A percentile compares a stretch with the other conserved stretches of the same genome.
phyloP scores from a whole-genome alignment of 2,888 invertebrate species.

The Eupsilia transversa region DNA sequence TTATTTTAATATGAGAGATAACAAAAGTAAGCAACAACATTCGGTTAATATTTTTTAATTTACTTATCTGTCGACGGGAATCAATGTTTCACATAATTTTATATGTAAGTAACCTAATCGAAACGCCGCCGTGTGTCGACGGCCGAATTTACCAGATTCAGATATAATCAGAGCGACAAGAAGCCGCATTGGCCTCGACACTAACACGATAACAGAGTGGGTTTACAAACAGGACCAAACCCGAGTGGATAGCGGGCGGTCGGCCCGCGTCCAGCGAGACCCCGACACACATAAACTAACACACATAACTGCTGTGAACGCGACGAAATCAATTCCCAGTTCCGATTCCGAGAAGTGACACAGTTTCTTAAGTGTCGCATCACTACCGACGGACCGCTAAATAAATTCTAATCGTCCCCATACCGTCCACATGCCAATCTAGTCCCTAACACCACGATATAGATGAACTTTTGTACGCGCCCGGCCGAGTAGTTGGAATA shows the following conservation, averaged over 20 bases:
- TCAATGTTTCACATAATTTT: conserved; percentile 86
- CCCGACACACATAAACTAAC: conserved; percentile 84
- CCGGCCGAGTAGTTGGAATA: conserved; percentile 84
- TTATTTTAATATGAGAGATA: conserved; percentile 66
- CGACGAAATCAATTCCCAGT: conserved; percentile 89
- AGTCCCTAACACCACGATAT: conserved; percentile 81
- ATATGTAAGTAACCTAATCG: conserved; percentile 84
- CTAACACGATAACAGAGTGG: conserved; percentile 84
- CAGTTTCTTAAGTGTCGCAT: conserved; percentile 90
- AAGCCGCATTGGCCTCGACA: conserved; percentile 80
- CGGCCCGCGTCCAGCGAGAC: conserved; percentile 61
- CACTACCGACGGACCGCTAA: conserved; percentile 89
- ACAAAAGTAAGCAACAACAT: conserved; percentile 66
- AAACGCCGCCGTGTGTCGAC: conserved; percentile 81
- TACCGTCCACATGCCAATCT: conserved; percentile 81
- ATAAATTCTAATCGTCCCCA: conserved; percentile 87
- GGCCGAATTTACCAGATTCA: conserved; percentile 86
- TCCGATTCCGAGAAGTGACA: conserved; percentile 90
- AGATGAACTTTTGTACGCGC: conserved; percentile 79
- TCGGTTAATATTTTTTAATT: conserved; percentile 71
- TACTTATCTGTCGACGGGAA: conserved; percentile 76
- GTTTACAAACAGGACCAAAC: conserved; percentile 81
- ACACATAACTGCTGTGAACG: conserved; percentile 88
- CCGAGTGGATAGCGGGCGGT: conserved; percentile 64
- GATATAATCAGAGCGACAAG: conserved; percentile 88